Evolutionary conservation across 2,113 vertebrate genomes (phyloP).

Genomic region (Dasypus novemcinctus): DNA sequence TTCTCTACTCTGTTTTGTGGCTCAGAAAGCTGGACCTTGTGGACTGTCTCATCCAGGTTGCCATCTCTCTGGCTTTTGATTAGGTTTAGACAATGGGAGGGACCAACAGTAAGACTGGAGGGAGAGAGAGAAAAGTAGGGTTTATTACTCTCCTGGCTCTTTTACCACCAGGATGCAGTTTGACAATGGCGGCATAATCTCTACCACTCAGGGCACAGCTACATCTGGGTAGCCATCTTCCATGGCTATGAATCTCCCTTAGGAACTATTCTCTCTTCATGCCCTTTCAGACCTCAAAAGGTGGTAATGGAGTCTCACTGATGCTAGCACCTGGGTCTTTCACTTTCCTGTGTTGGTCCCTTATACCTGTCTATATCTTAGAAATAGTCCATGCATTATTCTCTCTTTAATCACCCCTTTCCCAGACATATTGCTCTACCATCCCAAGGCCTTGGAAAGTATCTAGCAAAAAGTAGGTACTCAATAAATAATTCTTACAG

Average conservation of each 20-base stretch:
- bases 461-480: not conserved
- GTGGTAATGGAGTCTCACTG: not conserved
- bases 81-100: not conserved
- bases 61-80: not conserved
- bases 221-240: not conserved
- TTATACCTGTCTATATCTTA: not conserved
- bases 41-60: not conserved
- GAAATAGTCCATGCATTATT: not conserved
- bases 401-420: not conserved
- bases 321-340: not conserved
- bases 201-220: not conserved
- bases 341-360: not conserved
- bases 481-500: constrained; percentile 22
- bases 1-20: not conserved
- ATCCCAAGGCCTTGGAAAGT: constrained; percentile 23
- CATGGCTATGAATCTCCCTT: not conserved
- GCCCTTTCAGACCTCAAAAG: not conserved
- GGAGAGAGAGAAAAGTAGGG: not conserved
- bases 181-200: not conserved
- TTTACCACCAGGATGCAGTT: not conserved
- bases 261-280: not conserved
- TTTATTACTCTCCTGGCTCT: not conserved
- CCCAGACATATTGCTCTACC: not conserved
- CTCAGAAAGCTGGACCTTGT: not conserved
- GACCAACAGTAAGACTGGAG: not conserved